Base-by-base conservation (phyloP, 2,888 invertebrate species). In the Oligia fasciuncula region DNA sequence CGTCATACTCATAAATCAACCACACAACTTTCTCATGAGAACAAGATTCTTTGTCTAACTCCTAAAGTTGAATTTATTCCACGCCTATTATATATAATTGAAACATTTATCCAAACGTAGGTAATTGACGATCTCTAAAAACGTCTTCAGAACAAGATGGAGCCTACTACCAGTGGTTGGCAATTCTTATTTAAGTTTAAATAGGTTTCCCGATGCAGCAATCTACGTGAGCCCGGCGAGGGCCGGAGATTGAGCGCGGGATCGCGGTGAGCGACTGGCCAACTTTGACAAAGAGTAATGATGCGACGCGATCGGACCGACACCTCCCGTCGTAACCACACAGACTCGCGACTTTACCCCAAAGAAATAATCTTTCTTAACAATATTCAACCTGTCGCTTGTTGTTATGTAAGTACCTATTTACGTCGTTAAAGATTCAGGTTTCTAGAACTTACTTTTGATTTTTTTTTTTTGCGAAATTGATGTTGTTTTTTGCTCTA, bases 281-380 rank as follows among this genome's bases (percentile, higher is more conserved):
- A 92, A 93, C 93, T 94, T 93, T 92, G 94, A 94, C 94, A 92
- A 92, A 92, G 94, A 95, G 91, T 94, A 94, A 95, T 94, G 93
- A 93, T 91, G 87, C 87, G 80, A 83, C 85, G 84, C 88, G 79
- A 85, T 87, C 79, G 88, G 89, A 83, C 89, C 85, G 87, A 89
- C 90, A 91, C 89, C 89, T 90, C 77, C 68, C 78, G 69, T 71
- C 69, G 63, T 77, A 67, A 87, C 87, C 66, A 76, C 80, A 84
- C 68, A 70, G 84, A 29, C 73, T 75, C 70, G 40, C 40, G 46
- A 72, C 68, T 74, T 76, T 35, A 40, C 62, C 57, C 81, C 62
- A 84, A 87, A 86, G 66, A 80, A 84, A 74, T 81, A 73, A 73
- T 79, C 49, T 77, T 78, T 79, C 69, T 76, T 81, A 54, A 75